Evolutionary conservation across 2,113 vertebrate species (phyloP), one percentile per base, ranked within the genome.

Genomic region (Hymenochirus boettgeri): DNA sequence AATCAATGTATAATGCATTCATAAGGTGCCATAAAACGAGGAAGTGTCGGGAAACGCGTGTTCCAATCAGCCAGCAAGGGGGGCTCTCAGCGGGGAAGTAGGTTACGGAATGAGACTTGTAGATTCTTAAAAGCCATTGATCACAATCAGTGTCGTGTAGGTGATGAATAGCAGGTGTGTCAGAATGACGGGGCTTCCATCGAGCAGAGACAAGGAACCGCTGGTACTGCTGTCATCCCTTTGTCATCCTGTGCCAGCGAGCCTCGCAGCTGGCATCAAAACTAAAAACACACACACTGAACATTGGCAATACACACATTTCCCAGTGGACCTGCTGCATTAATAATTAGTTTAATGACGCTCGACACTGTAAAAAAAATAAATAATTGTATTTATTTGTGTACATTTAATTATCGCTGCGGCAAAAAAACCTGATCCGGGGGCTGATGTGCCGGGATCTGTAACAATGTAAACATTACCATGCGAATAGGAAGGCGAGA

Each of bases 161-260:
- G 79, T 69, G 81, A 76, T 10, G 73, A 50, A 17, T 8, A 60
- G 80, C 84, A 78, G 84, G 85, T 77, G 83, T 45, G 79, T 77
- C 9, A 13, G 61, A 33, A 13, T 70, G 54, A 60, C 45, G 7
- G 5, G 26, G 54, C 64, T 55, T 3, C 69, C 57, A 62, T 65
- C 22, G 27, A 1, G 31, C 5, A 3, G 85, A 11, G 85, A 11
- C 84, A 80, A 48, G 75, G 79, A 35, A 77, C 82, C 84, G 87
- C 92, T 88, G 93, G 90, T 85, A 83, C 88, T 65, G 82, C 84
- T 65, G 87, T 90, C 91, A 75, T 88, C 56, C 79, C 76, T 80
- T 69, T 65, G 75, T 72, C 83, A 80, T 75, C 65, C 63, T 0
- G 24, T 76, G 73, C 80, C 87, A 85, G 85, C 86, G 85, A 84